Evolutionary conservation across 2,113 vertebrate genomes (phyloP).

Genomic region (Crotalus helleri): DNA sequence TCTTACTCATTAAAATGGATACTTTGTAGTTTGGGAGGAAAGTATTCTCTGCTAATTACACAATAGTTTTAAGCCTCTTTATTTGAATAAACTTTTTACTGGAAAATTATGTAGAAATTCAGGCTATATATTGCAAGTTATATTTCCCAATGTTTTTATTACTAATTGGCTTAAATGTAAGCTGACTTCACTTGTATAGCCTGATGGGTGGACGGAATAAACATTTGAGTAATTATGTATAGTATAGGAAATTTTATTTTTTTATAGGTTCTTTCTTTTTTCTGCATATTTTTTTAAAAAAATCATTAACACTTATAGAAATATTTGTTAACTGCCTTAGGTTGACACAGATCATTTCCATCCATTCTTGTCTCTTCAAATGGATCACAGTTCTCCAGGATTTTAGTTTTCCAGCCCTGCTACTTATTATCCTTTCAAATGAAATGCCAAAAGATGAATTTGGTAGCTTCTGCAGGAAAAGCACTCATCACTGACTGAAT

Average conservation of each 20-base stretch:
- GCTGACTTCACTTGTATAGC: background rate
- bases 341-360: background rate
- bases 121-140: background rate
- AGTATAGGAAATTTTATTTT: background rate
- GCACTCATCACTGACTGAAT: background rate
- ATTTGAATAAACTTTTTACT: background rate
- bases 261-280: background rate
- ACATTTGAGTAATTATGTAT: background rate
- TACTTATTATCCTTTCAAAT: background rate
- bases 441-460: background rate
- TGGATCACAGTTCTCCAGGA: background rate
- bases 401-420: background rate
- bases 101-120: background rate
- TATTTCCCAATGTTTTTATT: background rate
- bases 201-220: background rate
- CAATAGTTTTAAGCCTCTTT: background rate
- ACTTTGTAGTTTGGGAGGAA: background rate
- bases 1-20: background rate
- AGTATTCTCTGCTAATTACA: background rate
- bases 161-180: background rate
- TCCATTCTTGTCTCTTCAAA: background rate
- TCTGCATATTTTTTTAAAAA: background rate
- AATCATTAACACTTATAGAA: background rate
- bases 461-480: background rate
- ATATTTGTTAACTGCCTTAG: background rate